phyloP scores from a whole-genome alignment of 1,140 invertebrate species.

The Diprion similis region DNA sequence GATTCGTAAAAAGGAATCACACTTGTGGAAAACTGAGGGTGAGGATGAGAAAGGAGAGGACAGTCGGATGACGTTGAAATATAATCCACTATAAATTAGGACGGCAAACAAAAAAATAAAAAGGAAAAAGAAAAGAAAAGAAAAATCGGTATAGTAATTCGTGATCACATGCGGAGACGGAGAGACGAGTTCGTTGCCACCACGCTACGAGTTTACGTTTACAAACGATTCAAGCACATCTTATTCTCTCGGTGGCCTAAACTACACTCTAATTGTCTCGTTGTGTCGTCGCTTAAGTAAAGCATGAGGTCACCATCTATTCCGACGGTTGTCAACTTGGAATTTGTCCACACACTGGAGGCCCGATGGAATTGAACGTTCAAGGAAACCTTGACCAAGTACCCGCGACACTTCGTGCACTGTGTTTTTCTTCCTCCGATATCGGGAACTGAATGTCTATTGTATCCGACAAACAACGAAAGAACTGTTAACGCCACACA shows the following conservation, averaged over 20 bases:
- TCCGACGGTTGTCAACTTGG: constrained; percentile 13
- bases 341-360: not conserved
- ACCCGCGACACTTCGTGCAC: not conserved
- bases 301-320: constrained; percentile 50
- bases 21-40: too few species aligned
- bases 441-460: not conserved
- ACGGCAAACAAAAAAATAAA: not conserved
- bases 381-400: too few species aligned
- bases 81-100: not conserved
- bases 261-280: constrained; percentile 45
- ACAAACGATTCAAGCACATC: not conserved
- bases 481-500: too few species aligned
- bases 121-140: not conserved
- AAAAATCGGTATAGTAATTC: not conserved
- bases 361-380: too few species aligned
- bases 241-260: constrained; percentile 10
- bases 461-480: too few species aligned
- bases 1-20: too few species aligned
- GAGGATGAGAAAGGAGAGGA: too few species aligned
- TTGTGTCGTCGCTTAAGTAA: constrained; percentile 40
- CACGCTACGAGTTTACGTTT: not conserved
- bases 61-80: too few species aligned
- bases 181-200: not conserved
- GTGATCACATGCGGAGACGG: not conserved
- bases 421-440: not conserved